These are phyloP conservation scores for Phenacoccus solenopsis DNA, from an alignment of 1,140 invertebrate genomes.

Conservation along the genomic window DNA sequence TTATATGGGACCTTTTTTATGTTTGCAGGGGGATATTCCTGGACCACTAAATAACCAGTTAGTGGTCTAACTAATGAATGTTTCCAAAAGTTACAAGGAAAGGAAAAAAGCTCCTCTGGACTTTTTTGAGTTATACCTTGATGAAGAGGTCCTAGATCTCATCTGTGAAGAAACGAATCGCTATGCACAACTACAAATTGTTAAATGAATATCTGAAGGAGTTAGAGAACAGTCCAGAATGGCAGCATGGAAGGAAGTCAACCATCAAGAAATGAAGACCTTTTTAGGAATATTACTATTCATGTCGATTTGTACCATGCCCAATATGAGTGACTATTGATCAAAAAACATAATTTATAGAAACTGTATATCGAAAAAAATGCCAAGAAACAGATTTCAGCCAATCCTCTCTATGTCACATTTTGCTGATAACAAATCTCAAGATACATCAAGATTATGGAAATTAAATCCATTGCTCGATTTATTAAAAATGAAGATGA, in stretches of 20 bases:
- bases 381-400: conserved; percentile 26
- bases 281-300: conserved; percentile 26
- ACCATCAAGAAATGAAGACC: conserved; percentile 26
- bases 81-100: too few relatives aligned
- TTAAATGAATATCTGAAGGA: conserved; percentile 4
- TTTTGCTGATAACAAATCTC: conserved; percentile 27
- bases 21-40: too few relatives aligned
- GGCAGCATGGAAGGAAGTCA: conserved; percentile 21
- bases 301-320: conserved; percentile 24
- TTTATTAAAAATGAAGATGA: conserved; percentile 24
- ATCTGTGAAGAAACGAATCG: conserved; percentile 26
- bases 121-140: conserved; percentile 13
- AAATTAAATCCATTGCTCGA: conserved; percentile 27
- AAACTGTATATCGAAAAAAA: neutral
- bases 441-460: conserved; percentile 22
- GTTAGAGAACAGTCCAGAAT: neutral
- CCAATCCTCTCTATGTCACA: conserved; percentile 25
- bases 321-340: conserved; percentile 18
- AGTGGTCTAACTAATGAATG: too few relatives aligned
- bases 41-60: too few relatives aligned
- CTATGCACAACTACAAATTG: conserved; percentile 22
- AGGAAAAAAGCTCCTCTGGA: neutral
- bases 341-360: neutral
- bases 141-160: conserved; percentile 21
- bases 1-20: too few relatives aligned